These are phyloP conservation scores for Vanacampus margaritifer DNA, from an alignment of 2,113 vertebrate genomes.

Conservation along the genomic window DNA sequence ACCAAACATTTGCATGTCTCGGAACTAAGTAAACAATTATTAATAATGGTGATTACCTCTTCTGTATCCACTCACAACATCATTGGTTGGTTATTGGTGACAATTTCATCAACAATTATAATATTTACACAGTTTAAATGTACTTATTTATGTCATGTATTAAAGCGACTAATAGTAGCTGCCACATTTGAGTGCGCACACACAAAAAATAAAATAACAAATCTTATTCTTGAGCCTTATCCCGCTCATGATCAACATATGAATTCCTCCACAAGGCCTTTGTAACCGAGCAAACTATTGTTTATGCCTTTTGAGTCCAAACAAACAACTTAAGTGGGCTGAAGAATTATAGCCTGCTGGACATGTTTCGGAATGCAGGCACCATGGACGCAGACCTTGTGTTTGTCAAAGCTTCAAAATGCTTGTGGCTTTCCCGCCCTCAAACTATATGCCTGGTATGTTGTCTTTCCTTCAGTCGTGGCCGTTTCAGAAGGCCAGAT, in stretches of 20 bases:
- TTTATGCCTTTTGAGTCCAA: conserved; percentile 12
- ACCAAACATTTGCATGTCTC: no score
- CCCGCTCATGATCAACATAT: background rate
- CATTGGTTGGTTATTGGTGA: no score
- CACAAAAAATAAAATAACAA: no score
- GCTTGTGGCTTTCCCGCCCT: conserved; percentile 44
- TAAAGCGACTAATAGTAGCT: no score
- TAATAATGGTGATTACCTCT: no score
- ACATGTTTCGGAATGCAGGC: conserved; percentile 58
- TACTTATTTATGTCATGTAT: no score
- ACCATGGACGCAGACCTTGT: conserved; percentile 25
- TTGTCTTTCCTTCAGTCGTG: conserved; percentile 4
- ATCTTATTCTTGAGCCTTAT: background rate
- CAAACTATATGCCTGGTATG: conserved; percentile 21
- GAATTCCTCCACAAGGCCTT: background rate
- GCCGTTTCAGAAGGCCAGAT: conserved; percentile 12
- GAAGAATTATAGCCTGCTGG: conserved; percentile 37
- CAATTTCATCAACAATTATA: background rate
- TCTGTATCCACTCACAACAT: no score
- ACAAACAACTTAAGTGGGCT: conserved; percentile 19
- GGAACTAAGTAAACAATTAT: no score
- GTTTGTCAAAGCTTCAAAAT: conserved; percentile 46
- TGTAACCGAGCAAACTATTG: background rate
- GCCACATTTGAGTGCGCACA: no score
- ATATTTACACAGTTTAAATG: no score